Evolutionary conservation across 2,888 invertebrate genomes (phyloP).

Genomic region (Phorcus lineatus): DNA sequence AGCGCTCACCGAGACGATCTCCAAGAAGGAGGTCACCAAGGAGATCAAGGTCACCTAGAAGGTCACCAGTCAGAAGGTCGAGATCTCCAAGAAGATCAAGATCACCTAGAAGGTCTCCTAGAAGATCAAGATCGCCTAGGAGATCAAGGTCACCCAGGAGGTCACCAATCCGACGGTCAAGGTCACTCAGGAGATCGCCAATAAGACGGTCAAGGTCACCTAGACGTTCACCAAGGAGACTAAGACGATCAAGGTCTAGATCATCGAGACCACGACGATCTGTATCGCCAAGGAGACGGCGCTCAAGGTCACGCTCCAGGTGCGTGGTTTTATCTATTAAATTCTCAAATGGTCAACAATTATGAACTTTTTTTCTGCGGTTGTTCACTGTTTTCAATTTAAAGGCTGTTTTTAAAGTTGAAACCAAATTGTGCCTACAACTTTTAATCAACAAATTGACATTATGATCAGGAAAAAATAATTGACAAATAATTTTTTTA

Average conservation of each 20-base stretch:
- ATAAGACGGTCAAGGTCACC: conserved; percentile 34
- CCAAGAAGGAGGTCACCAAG: conserved; percentile 25
- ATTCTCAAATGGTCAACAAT: too few relatives aligned
- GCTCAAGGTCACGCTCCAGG: conserved; percentile 29
- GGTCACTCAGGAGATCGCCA: conserved; percentile 42
- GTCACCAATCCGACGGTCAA: conserved; percentile 29
- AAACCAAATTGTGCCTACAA: too few relatives aligned
- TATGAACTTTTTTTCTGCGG: too few relatives aligned
- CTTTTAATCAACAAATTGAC: too few relatives aligned
- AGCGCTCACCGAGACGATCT: too few relatives aligned
- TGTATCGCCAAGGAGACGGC: not conserved
- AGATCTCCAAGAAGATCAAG: conserved; percentile 36
- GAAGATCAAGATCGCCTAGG: conserved; percentile 43
- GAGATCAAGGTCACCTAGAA: conserved; percentile 45
- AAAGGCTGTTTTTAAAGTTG: too few relatives aligned
- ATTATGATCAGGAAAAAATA: too few relatives aligned
- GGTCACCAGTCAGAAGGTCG: conserved; percentile 34
- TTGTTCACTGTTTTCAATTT: too few relatives aligned
- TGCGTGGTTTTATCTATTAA: not conserved
- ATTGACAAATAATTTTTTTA: too few relatives aligned
- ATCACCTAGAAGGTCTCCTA: conserved; percentile 40
- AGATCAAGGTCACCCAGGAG: conserved; percentile 34
- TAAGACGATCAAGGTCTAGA: conserved; percentile 32
- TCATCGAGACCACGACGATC: conserved; percentile 33
- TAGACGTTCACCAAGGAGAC: conserved; percentile 37